phyloP scores from a whole-genome alignment of 1,140 invertebrate species.

The Danaus plexippus region DNA sequence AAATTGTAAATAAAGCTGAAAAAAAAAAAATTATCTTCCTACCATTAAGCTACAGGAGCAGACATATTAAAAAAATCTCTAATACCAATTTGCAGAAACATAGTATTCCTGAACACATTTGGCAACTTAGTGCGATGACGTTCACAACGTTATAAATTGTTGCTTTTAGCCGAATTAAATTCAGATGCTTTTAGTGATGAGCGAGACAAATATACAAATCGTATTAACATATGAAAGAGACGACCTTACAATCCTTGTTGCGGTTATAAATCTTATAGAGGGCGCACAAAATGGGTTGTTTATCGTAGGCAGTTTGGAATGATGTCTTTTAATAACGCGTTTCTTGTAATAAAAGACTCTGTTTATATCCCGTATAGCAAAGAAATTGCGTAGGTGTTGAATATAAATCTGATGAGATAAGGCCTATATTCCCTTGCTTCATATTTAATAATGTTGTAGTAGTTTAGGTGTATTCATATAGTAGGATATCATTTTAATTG shows the following conservation, averaged over 20 bases:
- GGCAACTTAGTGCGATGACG: slow-evolving; percentile 19
- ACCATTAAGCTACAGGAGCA: too few relatives aligned
- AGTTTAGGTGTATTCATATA: slow-evolving; percentile 18
- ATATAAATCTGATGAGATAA: slow-evolving; percentile 21
- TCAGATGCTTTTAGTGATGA: slow-evolving; percentile 18
- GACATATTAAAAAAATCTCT: slow-evolving; percentile 7
- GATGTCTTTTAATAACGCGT: slow-evolving; percentile 51
- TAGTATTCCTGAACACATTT: slow-evolving; percentile 11
- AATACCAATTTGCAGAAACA: slow-evolving; percentile 17
- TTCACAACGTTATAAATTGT: slow-evolving; percentile 46
- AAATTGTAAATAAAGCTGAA: too few relatives aligned
- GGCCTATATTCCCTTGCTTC: slow-evolving; percentile 15
- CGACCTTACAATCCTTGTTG: slow-evolving; percentile 13
- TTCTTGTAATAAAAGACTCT: slow-evolving; percentile 34
- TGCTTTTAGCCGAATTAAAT: slow-evolving; percentile 56
- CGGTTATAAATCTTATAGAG: slow-evolving; percentile 32
- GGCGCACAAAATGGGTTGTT: slow-evolving; percentile 42
- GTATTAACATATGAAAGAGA: slow-evolving; percentile 15
- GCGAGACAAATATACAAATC: slow-evolving; percentile 19
- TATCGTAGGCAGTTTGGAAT: slow-evolving; percentile 44
- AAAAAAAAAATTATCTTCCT: too few relatives aligned
- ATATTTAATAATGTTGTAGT: slow-evolving; percentile 10
- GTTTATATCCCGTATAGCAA: slow-evolving; percentile 22
- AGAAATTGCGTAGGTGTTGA: slow-evolving; percentile 15
- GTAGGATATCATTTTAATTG: slow-evolving; percentile 9